Evolutionary conservation across 2,888 invertebrate species (phyloP), one percentile per base, ranked within the genome.

Genomic region (Venusia cambrica): DNA sequence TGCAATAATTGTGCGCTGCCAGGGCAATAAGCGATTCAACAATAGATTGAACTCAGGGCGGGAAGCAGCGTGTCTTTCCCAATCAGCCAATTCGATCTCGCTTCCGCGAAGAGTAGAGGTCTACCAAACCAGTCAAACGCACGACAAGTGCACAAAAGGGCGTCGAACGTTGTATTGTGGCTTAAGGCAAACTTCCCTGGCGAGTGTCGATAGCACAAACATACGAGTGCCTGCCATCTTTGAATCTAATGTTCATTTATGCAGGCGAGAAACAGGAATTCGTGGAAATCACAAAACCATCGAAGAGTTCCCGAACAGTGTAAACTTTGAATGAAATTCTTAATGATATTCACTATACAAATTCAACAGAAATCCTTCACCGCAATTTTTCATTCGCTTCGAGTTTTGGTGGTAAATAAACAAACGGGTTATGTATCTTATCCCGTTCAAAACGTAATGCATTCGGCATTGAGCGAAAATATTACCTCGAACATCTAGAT

Each of bases 91-190:
- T 56, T 56, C 43, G 55, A 79, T 77, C 76, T 66, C 54, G 62
- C 73, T 77, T 77, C 74, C 77, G 72, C 64, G 69, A 77, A 71
- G 69, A 73, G 63, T 57, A 62, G 59, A 61, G 54, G 43, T 49
- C 58, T 65, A 61, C 62, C 59, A 61, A 70, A 64, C 70, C 65
- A 77, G 73, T 70, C 68, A 72, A 69, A 73, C 63, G 61, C 71
- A 73, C 69, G 73, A 73, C 73, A 72, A 71, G 73, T 73, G 68
- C 66, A 76, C 66, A 76, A 72, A 73, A 67, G 70, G 62, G 62
- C 59, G 61, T 59, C 59, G 53, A 57, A 67, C 65, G 68, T 65
- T 63, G 64, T 58, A 68, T 70, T 74, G 58, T 63, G 53, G 57
- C 52, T 59, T 62, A 58, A 71, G 60, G 56, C 56, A 58, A 59